A percentile compares a stretch with the other conserved stretches of the same genome.
Evolutionary conservation across 2,113 vertebrate species (phyloP).

Genomic region (Epinephelus lanceolatus): DNA sequence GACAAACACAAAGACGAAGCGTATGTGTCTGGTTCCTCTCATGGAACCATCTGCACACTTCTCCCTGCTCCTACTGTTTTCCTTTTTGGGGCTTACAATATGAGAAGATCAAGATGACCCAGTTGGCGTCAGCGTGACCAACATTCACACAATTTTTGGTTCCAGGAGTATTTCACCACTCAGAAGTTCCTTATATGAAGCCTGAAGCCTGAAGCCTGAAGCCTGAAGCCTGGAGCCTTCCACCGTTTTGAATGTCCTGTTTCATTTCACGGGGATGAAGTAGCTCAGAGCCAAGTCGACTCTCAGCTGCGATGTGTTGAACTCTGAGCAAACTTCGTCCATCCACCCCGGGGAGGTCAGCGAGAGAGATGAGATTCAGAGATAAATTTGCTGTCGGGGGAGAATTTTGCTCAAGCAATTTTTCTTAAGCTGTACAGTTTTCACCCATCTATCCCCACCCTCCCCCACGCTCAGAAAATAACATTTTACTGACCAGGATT

Average conservation of each 20-base stretch:
- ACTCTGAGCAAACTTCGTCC: constrained; percentile 50
- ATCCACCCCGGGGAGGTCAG: constrained; percentile 40
- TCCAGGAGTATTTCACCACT: constrained; percentile 23
- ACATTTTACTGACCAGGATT: constrained; percentile 34
- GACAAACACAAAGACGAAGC: constrained; percentile 21
- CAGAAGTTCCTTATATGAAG: constrained; percentile 62
- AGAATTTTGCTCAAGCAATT: constrained; percentile 10
- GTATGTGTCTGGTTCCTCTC: constrained; percentile 38
- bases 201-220: constrained; percentile 4
- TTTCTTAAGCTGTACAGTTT: constrained; percentile 9
- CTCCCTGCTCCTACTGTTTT: constrained; percentile 29
- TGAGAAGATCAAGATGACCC: constrained; percentile 62
- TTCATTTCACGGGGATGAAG: constrained; percentile 54
- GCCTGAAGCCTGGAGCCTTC: constrained; percentile 43
- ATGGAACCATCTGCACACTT: constrained; percentile 26
- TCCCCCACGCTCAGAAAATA: not conserved
- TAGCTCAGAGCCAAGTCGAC: constrained; percentile 43
- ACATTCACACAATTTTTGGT: constrained; percentile 27
- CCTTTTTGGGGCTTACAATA: constrained; percentile 62
- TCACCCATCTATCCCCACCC: constrained; percentile 26
- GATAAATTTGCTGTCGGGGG: constrained; percentile 37
- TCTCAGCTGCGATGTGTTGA: constrained; percentile 51
- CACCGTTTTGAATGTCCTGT: constrained; percentile 43
- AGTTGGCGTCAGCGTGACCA: constrained; percentile 35
- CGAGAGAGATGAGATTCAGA: constrained; percentile 36